These are phyloP conservation scores for Pecten maximus DNA, from an alignment of 2,888 invertebrate genomes.

Conservation along the genomic window DNA sequence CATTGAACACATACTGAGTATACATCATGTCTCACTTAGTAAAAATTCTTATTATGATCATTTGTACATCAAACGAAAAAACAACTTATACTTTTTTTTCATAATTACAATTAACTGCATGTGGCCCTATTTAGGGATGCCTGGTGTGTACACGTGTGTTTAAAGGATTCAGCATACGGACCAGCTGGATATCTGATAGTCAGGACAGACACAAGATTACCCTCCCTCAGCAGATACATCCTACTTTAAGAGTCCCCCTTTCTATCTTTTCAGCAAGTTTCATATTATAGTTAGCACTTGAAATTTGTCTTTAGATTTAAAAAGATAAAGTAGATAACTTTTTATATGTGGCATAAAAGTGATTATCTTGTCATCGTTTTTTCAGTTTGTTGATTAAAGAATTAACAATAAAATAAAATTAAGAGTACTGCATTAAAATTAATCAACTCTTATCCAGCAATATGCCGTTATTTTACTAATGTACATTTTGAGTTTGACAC, in stretches of 20 bases:
- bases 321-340: no score
- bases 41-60: not conserved
- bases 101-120: constrained; percentile 22
- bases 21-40: not conserved
- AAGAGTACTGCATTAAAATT: no score
- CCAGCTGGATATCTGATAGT: not conserved
- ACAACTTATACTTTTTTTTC: not conserved
- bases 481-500: no score
- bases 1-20: not conserved
- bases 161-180: not conserved
- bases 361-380: no score
- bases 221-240: no score
- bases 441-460: no score
- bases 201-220: no score
- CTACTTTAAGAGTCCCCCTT: not conserved
- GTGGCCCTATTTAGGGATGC: not conserved
- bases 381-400: no score
- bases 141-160: not conserved
- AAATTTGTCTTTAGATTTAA: not conserved
- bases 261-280: not conserved
- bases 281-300: not conserved
- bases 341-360: no score
- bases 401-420: no score
- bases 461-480: no score
- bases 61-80: not conserved